phyloP scores from a whole-genome alignment of 2,113 vertebrate species.

The Noturus placidus region DNA sequence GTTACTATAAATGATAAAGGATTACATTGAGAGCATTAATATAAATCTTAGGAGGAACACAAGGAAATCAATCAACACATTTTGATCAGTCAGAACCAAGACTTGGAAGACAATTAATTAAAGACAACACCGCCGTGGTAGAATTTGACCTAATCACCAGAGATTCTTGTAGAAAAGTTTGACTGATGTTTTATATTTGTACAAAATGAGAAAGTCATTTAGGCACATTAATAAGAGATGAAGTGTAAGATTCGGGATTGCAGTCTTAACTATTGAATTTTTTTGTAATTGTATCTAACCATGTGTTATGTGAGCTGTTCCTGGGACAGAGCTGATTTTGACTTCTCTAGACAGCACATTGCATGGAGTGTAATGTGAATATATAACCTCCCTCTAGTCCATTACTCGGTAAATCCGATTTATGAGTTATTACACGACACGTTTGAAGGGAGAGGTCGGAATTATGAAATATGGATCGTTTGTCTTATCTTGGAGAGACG shows the following conservation, averaged over 20 bases:
- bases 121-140: neutral
- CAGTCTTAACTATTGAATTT: neutral
- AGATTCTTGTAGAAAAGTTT: neutral
- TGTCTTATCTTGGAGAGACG: slow-evolving; percentile 9
- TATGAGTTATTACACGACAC: slow-evolving; percentile 19
- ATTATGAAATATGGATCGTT: slow-evolving; percentile 40
- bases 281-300: neutral
- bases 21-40: neutral
- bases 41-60: neutral
- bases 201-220: neutral
- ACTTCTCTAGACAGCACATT: neutral
- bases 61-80: neutral
- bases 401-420: slow-evolving; percentile 25
- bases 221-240: slow-evolving; percentile 11
- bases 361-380: slow-evolving; percentile 17
- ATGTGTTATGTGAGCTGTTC: neutral
- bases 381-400: slow-evolving; percentile 19
- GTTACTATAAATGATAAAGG: neutral
- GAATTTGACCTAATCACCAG: neutral
- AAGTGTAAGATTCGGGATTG: neutral
- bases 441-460: slow-evolving; percentile 12
- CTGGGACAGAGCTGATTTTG: neutral
- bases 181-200: neutral
- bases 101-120: too few relatives aligned
- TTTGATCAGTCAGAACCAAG: neutral